Evolutionary conservation across 1,140 invertebrate genomes (phyloP).

Genomic region (Pseudomyrmex cubaensis): DNA sequence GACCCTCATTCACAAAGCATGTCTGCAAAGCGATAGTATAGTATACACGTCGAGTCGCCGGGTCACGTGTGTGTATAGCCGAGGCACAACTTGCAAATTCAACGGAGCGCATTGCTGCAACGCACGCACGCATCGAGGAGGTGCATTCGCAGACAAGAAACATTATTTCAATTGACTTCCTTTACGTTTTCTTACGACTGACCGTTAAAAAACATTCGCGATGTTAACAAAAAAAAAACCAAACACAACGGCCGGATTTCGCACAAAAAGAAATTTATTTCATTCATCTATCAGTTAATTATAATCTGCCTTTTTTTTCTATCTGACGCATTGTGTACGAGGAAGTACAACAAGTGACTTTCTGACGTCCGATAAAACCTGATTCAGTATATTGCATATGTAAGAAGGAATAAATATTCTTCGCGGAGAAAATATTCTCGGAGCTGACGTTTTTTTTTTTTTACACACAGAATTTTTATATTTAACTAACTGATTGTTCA

Average conservation of each 20-base stretch:
- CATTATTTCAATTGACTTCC: not conserved
- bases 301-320: not conserved
- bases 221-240: too few species aligned
- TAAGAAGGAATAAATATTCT: not conserved
- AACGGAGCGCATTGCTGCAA: slow-evolving; percentile 10
- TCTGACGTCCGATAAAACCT: slow-evolving; percentile 20
- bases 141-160: not conserved
- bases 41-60: slow-evolving; percentile 33
- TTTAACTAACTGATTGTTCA: not conserved
- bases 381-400: slow-evolving; percentile 25
- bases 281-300: not conserved
- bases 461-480: not conserved
- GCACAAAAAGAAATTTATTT: too few species aligned
- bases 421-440: not conserved
- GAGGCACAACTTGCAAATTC: slow-evolving; percentile 49
- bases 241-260: too few species aligned
- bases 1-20: slow-evolving; percentile 62
- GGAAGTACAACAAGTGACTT: not conserved
- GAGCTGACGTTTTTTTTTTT: not conserved
- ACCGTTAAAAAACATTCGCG: too few species aligned
- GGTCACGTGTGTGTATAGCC: slow-evolving; percentile 46
- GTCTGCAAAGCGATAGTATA: slow-evolving; percentile 22
- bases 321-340: not conserved
- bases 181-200: not conserved
- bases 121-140: not conserved